Percentiles rank a stretch among this genome's conserved stretches.
Conservation (phyloP, 2,113 vertebrate genomes). For the Rhombomys opimus region DNA sequence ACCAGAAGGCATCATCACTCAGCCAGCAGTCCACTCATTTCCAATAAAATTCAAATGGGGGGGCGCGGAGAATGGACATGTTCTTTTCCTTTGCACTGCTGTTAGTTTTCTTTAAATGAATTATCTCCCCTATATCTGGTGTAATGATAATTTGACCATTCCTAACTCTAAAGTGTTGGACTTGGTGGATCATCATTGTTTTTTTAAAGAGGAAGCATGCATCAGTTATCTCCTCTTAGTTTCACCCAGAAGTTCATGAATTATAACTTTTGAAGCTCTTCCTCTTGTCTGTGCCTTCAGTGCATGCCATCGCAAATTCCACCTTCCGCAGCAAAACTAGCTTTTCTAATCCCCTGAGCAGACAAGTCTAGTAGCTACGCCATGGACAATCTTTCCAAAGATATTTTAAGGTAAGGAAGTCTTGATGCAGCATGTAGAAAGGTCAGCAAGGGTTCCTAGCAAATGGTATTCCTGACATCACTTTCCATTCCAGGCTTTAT, state of each 20-base stretch:
- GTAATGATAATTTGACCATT: neutral
- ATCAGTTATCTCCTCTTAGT: neutral
- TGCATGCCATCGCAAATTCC: neutral
- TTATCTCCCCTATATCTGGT: neutral
- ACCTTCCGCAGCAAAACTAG: conserved; percentile 42
- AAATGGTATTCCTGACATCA: conserved; percentile 37
- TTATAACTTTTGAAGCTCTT: neutral
- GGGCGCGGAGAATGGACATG: neutral
- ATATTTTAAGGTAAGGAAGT: conserved; percentile 9
- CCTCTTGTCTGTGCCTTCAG: neutral
- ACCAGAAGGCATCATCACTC: neutral
- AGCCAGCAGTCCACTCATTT: neutral
- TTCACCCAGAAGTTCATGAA: neutral
- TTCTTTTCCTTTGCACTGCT: neutral
- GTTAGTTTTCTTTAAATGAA: neutral
- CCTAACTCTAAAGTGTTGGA: neutral
- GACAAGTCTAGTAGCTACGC: neutral
- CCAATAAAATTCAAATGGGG: conserved; percentile 41
- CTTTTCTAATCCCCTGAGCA: neutral
- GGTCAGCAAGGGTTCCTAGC: neutral
- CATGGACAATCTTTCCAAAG: neutral
- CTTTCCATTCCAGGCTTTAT: neutral
- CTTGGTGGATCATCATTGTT: neutral
- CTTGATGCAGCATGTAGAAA: neutral
- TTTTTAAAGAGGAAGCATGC: neutral